A percentile compares a stretch with the other conserved stretches of the same genome.
These are phyloP conservation scores for Dasypus novemcinctus DNA, from an alignment of 2,113 vertebrate species.

Conservation along the genomic window DNA sequence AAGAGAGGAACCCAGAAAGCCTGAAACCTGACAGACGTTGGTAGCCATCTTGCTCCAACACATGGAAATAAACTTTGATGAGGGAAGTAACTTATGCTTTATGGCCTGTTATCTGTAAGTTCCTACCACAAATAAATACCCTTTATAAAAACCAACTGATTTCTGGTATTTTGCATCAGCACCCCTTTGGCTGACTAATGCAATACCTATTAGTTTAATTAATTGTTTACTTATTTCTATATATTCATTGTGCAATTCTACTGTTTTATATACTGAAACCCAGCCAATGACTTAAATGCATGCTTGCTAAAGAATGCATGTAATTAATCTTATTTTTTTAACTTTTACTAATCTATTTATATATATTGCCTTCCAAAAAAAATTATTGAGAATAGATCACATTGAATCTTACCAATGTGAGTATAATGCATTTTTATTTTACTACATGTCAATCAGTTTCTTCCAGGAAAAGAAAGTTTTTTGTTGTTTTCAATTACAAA, in stretches of 20 bases:
- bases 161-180: too few species aligned
- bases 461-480: background rate
- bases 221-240: background rate
- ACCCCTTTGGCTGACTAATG: too few species aligned
- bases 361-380: background rate
- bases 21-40: too few species aligned
- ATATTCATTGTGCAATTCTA: background rate
- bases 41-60: too few species aligned
- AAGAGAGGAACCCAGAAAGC: too few species aligned
- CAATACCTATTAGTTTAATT: background rate
- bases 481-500: background rate
- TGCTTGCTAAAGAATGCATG: background rate
- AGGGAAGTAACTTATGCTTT: too few species aligned
- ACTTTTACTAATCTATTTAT: background rate
- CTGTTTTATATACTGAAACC: background rate
- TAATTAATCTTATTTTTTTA: background rate
- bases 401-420: background rate
- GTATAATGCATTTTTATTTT: background rate
- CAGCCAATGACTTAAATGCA: background rate
- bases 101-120: too few species aligned
- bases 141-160: too few species aligned
- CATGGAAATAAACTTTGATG: too few species aligned
- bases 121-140: too few species aligned
- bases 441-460: background rate
- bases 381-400: background rate